A percentile compares a stretch with the other conserved stretches of the same genome.
phyloP scores from a whole-genome alignment of 1,140 invertebrate genomes.

The Drosophila ironensis region DNA sequence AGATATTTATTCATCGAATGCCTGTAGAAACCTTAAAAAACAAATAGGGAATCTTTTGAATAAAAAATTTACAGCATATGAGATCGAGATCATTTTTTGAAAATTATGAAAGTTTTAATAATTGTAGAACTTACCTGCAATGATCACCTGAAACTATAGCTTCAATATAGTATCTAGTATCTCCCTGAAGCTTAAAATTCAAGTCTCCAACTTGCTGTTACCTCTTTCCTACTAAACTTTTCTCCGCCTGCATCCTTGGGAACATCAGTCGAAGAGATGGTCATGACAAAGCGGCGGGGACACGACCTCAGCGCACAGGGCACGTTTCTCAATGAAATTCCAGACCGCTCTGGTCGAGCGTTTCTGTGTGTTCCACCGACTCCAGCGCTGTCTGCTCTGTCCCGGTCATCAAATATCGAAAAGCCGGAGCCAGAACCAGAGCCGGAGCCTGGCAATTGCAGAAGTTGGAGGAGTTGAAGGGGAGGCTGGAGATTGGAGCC shows the following conservation, averaged over 20 bases:
- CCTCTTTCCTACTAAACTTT: not conserved
- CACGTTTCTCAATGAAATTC: slow-evolving; percentile 81
- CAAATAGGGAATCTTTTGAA: too few species aligned
- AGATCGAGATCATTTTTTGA: too few species aligned
- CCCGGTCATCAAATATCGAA: slow-evolving; percentile 67
- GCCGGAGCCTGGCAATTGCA: not conserved
- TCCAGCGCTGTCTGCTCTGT: slow-evolving; percentile 70
- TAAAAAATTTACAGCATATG: too few species aligned
- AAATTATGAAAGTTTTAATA: too few species aligned
- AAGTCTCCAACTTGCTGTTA: too few species aligned
- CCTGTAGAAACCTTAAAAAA: too few species aligned
- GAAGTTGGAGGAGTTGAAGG: not conserved
- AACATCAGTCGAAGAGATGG: slow-evolving; percentile 15
- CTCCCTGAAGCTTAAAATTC: too few species aligned
- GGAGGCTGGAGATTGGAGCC: not conserved
- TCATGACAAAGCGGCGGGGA: slow-evolving; percentile 69
- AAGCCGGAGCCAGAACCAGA: slow-evolving; percentile 28
- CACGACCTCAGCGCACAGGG: slow-evolving; percentile 69
- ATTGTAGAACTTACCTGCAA: too few species aligned
- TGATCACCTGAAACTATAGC: too few species aligned
- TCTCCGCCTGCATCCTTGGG: not conserved
- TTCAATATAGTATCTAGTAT: too few species aligned
- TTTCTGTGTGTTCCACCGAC: slow-evolving; percentile 79
- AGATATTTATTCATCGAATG: too few species aligned
- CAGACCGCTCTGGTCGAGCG: slow-evolving; percentile 50